Evolutionary conservation across 1,140 invertebrate species (phyloP), one percentile per base, ranked within the genome.

Genomic region (Drosophila funebris): DNA sequence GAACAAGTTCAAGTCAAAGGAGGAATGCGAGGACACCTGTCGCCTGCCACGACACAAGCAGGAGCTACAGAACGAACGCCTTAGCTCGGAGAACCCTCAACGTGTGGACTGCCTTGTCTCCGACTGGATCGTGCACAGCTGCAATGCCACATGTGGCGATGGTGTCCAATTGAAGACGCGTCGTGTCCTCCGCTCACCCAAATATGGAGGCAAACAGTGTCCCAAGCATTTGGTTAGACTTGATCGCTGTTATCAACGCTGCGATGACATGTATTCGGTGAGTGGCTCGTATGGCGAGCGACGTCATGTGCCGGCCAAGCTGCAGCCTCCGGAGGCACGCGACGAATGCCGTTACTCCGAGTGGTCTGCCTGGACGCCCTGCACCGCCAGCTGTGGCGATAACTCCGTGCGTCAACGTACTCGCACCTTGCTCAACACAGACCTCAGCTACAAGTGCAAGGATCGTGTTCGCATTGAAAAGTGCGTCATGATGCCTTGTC

Each of bases 141-240:
- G 96, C 79, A 93, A 92, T n/a, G 92, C 91, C 4, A 93, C 92
- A 31, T 96, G 96, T 78, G 94, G 94, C 48, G 92, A 92, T 8
- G 95, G 93, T 27, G 91, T 92, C 9, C 93, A 92, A 43, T 67
- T 82, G 4, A 93, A 91, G 31, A 92, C 73, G 1, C 92, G 93
- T n/a, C 73, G 90, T 0, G 92, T 92, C 3, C 64, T 95, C 90
- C 85, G 92, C n/a, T 89, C 93, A 3, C 93, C 95, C 0, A 91
- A 93, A 64, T 95, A 96, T 76, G 95, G 95, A 0, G 96, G 96
- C 5, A 94, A 93, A 71, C 92, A 87, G 2, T 97, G 96, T 88
- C 95, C 95, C 0, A 93, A 92, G 64, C 94, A 94, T 73, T 73
- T 95, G 46, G 77, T 93, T 11, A 63, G 84, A 4, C 2, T 77